These are phyloP conservation scores for Melanostigma gelatinosum DNA, from an alignment of 2,113 vertebrate species.

Conservation along the genomic window DNA sequence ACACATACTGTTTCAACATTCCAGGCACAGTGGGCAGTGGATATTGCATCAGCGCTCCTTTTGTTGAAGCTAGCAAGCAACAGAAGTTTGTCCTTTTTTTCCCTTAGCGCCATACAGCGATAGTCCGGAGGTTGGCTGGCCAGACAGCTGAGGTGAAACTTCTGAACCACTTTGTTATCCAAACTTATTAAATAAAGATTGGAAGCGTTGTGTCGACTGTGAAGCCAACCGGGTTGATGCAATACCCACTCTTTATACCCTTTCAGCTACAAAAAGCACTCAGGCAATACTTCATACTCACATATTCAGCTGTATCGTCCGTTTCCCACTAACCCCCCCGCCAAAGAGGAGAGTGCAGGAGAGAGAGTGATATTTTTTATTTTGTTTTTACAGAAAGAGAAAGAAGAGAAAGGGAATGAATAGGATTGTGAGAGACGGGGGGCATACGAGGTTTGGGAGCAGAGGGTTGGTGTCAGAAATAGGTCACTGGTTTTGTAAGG, in stretches of 20 bases:
- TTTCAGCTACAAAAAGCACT: slow-evolving; percentile 70
- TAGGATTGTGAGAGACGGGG: slow-evolving; percentile 77
- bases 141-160: slow-evolving; percentile 37
- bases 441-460: slow-evolving; percentile 58
- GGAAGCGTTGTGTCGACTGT: slow-evolving; percentile 18
- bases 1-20: slow-evolving; percentile 50
- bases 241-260: slow-evolving; percentile 70
- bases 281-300: slow-evolving; percentile 85
- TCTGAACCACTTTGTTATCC: slow-evolving; percentile 44
- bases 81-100: slow-evolving; percentile 32
- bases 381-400: slow-evolving; percentile 75
- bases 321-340: slow-evolving; percentile 94
- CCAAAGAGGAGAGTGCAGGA: slow-evolving; percentile 82
- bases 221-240: slow-evolving; percentile 69
- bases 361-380: slow-evolving; percentile 61
- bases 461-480: slow-evolving; percentile 66
- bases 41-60: slow-evolving; percentile 78
- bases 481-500: slow-evolving; percentile 68
- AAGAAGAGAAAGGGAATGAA: slow-evolving; percentile 77
- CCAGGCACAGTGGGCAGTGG: slow-evolving; percentile 64
- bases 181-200: slow-evolving; percentile 43
- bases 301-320: slow-evolving; percentile 98
- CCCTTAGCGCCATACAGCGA: slow-evolving; percentile 9
- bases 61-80: slow-evolving; percentile 26
- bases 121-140: slow-evolving; percentile 4